phyloP scores from a whole-genome alignment of 1,140 invertebrate species.

The Portunus trituberculatus region DNA sequence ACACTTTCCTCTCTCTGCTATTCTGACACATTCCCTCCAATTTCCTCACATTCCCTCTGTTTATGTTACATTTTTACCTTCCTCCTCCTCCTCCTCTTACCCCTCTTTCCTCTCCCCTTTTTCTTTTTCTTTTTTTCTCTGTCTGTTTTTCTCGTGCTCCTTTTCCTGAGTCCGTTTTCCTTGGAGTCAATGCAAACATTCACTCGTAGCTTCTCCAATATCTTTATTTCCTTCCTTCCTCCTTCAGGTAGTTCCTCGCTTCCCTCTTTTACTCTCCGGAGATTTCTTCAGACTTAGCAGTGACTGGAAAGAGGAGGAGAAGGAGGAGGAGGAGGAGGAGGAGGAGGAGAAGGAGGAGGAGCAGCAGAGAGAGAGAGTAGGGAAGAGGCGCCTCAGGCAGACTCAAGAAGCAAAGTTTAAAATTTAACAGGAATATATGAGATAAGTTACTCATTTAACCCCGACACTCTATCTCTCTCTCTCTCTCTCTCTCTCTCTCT shows the following conservation, averaged over 20 bases:
- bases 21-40: background rate
- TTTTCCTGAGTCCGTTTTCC: background rate
- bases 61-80: background rate
- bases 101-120: background rate
- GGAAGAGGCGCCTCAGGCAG: no score
- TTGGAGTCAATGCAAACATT: background rate
- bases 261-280: background rate
- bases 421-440: no score
- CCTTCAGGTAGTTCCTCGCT: background rate
- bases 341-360: no score
- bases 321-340: no score
- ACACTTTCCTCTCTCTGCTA: background rate
- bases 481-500: no score
- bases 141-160: background rate
- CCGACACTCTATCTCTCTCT: no score
- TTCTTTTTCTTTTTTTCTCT: background rate
- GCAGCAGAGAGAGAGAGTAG: no score
- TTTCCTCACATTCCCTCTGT: no score
- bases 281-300: no score
- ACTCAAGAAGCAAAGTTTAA: no score
- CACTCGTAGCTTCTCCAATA: background rate
- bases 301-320: no score
- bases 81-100: background rate
- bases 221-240: background rate
- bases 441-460: no score